phyloP scores from a whole-genome alignment of 53 echinoderm and acorn worm genomes.

The Pentamera pediparva region DNA sequence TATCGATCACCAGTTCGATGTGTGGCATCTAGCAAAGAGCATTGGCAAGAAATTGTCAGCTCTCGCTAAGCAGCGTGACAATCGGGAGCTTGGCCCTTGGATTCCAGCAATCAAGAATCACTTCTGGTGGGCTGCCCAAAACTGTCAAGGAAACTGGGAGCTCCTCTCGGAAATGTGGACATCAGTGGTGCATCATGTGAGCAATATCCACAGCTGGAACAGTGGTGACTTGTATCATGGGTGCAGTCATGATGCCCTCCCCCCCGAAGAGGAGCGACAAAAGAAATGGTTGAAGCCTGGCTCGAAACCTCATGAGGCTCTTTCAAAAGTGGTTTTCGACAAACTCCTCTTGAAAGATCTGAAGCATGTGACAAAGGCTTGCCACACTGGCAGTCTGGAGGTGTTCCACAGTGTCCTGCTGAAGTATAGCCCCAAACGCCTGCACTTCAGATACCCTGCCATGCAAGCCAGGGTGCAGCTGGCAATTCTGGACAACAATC shows the following conservation, averaged over 20 bases:
- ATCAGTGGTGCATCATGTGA: constrained; percentile 37
- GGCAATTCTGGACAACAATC: constrained; percentile 43
- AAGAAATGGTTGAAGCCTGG: constrained; percentile 43
- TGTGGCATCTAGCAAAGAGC: constrained; percentile 36
- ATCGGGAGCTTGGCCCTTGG: constrained; percentile 23
- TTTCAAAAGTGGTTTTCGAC: constrained; percentile 26
- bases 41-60: constrained; percentile 21
- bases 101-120: constrained; percentile 28
- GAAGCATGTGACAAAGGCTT: constrained; percentile 32
- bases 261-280: background rate
- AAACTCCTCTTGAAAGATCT: constrained; percentile 34
- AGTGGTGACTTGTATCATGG: constrained; percentile 8
- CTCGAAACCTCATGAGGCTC: constrained; percentile 24
- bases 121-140: constrained; percentile 41
- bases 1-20: constrained; percentile 17
- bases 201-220: constrained; percentile 33
- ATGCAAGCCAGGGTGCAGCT: constrained; percentile 30
- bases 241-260: constrained; percentile 20
- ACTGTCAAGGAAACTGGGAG: constrained; percentile 26
- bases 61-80: constrained; percentile 9
- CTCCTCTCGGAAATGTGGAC: constrained; percentile 38
- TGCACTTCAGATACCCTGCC: constrained; percentile 28
- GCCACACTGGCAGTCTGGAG: constrained; percentile 58
- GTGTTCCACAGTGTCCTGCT: constrained; percentile 36
- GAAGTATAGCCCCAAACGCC: constrained; percentile 48